Percentiles rank a stretch among this genome's conserved stretches.
Conservation (phyloP, 1,140 invertebrate species). For the Euwallacea fornicatus region DNA sequence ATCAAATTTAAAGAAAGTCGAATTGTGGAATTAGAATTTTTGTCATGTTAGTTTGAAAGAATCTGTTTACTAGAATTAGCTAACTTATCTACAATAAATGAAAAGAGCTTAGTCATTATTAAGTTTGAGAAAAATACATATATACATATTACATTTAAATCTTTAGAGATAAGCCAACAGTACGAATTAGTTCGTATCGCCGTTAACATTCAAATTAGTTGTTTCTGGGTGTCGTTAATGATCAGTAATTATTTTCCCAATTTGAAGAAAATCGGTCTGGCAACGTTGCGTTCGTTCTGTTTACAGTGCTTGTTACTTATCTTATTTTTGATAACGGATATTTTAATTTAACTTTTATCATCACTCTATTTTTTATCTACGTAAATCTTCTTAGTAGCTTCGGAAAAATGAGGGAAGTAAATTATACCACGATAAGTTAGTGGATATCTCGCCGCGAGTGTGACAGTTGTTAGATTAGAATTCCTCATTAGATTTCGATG, state of each 20-base stretch:
- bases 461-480: too few relatives aligned
- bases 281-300: constrained; percentile 15
- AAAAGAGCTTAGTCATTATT: constrained; percentile 29
- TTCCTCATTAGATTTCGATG: too few relatives aligned
- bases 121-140: constrained; percentile 28
- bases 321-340: constrained; percentile 31
- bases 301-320: constrained; percentile 22
- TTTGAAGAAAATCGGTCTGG: constrained; percentile 10
- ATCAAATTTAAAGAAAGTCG: too few relatives aligned
- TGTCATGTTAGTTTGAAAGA: not conserved
- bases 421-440: constrained; percentile 16
- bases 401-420: constrained; percentile 23
- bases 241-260: constrained; percentile 6
- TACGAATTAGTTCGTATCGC: not conserved
- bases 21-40: too few relatives aligned
- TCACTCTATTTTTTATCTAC: constrained; percentile 28
- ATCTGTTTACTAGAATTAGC: constrained; percentile 5
- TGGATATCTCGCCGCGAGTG: constrained; percentile 1
- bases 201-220: constrained; percentile 27
- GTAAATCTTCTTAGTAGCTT: constrained; percentile 32
- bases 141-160: too few relatives aligned
- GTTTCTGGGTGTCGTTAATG: constrained; percentile 12
- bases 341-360: constrained; percentile 33
- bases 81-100: constrained; percentile 18
- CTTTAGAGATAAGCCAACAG: constrained; percentile 16